Evolutionary conservation across 2,113 vertebrate genomes (phyloP).

Genomic region (Ciconia stormi): DNA sequence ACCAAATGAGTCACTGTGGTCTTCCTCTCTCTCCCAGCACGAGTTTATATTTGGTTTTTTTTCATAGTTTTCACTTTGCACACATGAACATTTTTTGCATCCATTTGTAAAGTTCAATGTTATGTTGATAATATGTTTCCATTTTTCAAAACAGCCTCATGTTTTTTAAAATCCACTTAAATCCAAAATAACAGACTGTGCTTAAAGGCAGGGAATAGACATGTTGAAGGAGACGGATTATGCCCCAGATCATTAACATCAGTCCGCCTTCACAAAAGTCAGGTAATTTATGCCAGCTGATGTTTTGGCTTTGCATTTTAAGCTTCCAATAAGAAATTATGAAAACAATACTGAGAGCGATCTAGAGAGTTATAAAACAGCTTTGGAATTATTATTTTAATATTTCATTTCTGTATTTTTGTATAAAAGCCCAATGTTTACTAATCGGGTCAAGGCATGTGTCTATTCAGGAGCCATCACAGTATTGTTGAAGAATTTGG

Average conservation of each 20-base stretch:
- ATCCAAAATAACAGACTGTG: not conserved
- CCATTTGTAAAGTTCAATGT: not conserved
- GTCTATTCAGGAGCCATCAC: conserved; percentile 12
- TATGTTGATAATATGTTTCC: not conserved
- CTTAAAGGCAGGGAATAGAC: not conserved
- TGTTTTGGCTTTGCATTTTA: not conserved
- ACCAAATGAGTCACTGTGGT: not conserved
- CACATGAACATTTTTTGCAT: not conserved
- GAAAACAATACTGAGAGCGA: not conserved
- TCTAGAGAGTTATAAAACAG: not conserved
- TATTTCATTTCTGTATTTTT: not conserved
- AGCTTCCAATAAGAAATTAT: conserved; percentile 4
- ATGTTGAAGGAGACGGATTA: not conserved
- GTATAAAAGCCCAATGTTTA: conserved; percentile 29
- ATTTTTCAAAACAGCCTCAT: not conserved
- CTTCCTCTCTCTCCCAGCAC: not conserved
- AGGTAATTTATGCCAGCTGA: conserved; percentile 16
- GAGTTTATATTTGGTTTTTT: not conserved
- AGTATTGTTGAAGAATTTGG: conserved; percentile 7
- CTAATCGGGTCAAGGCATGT: conserved; percentile 32
- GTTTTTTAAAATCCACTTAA: not conserved
- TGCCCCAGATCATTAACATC: not conserved
- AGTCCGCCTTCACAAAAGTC: not conserved
- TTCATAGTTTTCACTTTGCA: not conserved
- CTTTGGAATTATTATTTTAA: conserved; percentile 14